Conservation (phyloP, 2,113 vertebrate species). For the Aspidoscelis tigris region DNA sequence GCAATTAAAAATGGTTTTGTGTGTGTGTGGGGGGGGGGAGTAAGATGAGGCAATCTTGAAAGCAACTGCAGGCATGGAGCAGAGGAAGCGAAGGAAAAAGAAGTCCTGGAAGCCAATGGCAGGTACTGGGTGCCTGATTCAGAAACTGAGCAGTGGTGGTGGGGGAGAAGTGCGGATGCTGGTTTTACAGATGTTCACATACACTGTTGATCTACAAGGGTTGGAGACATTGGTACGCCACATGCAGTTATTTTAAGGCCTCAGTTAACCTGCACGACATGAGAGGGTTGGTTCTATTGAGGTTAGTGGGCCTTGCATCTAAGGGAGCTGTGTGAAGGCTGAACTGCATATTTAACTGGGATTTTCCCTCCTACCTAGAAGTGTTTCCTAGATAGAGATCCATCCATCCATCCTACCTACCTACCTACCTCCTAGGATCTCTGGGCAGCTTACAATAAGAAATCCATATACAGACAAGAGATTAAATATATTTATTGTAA, state of each 20-base stretch:
- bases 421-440: too few relatives aligned
- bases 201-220: neutral
- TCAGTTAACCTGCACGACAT: too few relatives aligned
- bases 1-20: too few relatives aligned
- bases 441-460: too few relatives aligned
- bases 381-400: neutral
- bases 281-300: neutral
- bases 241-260: neutral
- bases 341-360: neutral
- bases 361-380: neutral
- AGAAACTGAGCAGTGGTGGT: neutral
- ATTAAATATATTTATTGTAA: neutral
- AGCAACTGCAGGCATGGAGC: neutral
- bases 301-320: neutral
- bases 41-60: neutral
- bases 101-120: neutral
- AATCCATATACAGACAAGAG: too few relatives aligned
- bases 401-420: too few relatives aligned
- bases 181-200: neutral
- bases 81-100: neutral
- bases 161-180: neutral
- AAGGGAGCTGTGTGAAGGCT: neutral
- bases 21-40: fast-evolving
- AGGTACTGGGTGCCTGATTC: neutral
- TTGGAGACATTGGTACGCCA: neutral